Evolutionary conservation across 37 sponge, comb jelly and placozoan species (phyloP).

Genomic region (Trichoplax adhaerens): DNA sequence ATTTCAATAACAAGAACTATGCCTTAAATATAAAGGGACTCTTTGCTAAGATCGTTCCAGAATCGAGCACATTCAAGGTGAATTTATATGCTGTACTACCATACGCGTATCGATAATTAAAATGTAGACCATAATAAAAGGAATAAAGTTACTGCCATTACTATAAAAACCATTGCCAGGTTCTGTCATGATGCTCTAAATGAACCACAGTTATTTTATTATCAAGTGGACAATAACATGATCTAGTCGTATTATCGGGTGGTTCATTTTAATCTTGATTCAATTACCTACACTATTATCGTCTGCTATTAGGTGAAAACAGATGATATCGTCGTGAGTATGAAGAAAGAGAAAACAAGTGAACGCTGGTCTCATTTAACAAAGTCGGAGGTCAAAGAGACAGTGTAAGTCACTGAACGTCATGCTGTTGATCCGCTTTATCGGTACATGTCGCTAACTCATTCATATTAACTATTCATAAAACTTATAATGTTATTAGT

Average conservation of each 20-base stretch:
- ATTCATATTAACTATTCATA: neutral
- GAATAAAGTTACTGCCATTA: neutral
- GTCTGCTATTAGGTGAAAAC: no score
- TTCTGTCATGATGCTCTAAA: constrained; percentile 11
- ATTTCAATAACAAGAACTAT: constrained; percentile 27
- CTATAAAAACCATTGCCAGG: neutral
- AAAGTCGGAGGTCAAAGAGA: constrained; percentile 47
- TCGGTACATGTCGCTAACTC: no score
- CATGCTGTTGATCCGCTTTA: no score
- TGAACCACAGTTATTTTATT: constrained; percentile 36
- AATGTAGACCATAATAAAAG: neutral
- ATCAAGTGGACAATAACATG: no score
- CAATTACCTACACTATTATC: no score
- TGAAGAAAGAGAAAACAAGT: no score
- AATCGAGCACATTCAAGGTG: constrained; percentile 24
- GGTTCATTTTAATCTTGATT: no score
- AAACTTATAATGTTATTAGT: constrained; percentile 1
- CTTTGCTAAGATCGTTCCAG: constrained; percentile 7
- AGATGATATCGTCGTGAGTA: no score
- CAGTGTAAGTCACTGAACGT: constrained; percentile 20
- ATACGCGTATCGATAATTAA: no score
- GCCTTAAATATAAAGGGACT: constrained; percentile 12
- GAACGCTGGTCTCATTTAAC: constrained; percentile 40
- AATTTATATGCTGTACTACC: neutral
- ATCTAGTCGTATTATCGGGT: no score